Percentiles rank a stretch among this genome's conserved stretches.
These are phyloP conservation scores for Melanargia galathea DNA, from an alignment of 2,888 invertebrate genomes.

Conservation along the genomic window DNA sequence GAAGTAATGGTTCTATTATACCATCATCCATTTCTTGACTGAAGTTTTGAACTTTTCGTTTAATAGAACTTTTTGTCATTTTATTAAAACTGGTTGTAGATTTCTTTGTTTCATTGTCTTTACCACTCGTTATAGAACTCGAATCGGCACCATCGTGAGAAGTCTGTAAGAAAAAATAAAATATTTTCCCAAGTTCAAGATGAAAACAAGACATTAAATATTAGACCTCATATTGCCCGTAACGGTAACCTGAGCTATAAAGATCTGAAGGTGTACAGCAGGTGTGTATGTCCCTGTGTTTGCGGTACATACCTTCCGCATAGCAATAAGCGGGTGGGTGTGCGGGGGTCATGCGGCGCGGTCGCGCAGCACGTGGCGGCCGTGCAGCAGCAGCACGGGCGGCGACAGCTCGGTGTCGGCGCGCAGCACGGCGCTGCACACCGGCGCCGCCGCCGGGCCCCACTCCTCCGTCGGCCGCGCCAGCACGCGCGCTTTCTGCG, in stretches of 20 bases:
- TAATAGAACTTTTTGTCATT: conserved; percentile 69
- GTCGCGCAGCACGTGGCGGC: conserved; percentile 80
- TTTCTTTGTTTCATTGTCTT: conserved; percentile 70
- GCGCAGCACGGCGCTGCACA: conserved; percentile 83
- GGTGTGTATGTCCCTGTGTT: too few relatives aligned
- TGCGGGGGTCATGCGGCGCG: conserved; percentile 79
- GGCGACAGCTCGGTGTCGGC: conserved; percentile 71
- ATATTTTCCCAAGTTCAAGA: background rate
- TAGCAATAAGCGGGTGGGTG: conserved; percentile 62
- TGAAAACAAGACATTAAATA: background rate
- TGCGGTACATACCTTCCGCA: conserved; percentile 72
- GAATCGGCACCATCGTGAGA: conserved; percentile 72
- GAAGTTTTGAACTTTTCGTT: conserved; percentile 65
- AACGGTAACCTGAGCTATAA: too few relatives aligned
- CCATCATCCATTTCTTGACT: conserved; percentile 70
- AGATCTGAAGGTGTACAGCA: too few relatives aligned
- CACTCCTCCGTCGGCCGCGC: conserved; percentile 87
- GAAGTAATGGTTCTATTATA: conserved; percentile 71
- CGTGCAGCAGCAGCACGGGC: conserved; percentile 76
- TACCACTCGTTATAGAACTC: conserved; percentile 68
- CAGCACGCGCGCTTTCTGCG: conserved; percentile 83
- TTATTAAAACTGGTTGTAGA: conserved; percentile 73
- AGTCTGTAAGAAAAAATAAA: conserved; percentile 55
- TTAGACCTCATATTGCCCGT: too few relatives aligned
- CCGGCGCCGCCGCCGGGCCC: conserved; percentile 81